Conservation (phyloP, 2,113 vertebrate genomes). For the Boleophthalmus pectinirostris region DNA sequence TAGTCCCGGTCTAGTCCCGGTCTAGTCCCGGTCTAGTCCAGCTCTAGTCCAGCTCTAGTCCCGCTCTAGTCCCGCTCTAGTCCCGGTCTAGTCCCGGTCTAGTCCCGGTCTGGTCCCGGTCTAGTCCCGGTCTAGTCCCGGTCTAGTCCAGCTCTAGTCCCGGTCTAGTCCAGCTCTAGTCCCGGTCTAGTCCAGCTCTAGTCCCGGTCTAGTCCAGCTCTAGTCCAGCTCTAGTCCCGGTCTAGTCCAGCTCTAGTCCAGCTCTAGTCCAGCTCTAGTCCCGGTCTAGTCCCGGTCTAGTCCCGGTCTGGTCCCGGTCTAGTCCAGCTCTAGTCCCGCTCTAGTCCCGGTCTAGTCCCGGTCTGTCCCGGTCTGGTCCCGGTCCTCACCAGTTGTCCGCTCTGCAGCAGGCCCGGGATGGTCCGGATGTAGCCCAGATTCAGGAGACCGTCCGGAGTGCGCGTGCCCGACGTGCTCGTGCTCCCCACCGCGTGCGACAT, state of each 20-base stretch:
- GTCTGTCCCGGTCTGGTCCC: not conserved
- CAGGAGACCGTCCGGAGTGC: constrained; percentile 52
- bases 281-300: not conserved
- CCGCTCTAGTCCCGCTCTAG: not conserved
- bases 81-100: not conserved
- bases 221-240: not conserved
- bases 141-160: too few species aligned
- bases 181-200: not conserved
- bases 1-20: not conserved
- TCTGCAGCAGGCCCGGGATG: constrained; percentile 72
- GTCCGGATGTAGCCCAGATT: constrained; percentile 70
- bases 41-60: not conserved
- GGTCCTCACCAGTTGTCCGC: constrained; percentile 74
- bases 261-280: not conserved
- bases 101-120: not conserved
- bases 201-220: too few species aligned
- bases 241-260: not conserved
- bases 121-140: too few species aligned
- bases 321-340: too few species aligned
- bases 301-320: not conserved
- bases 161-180: not conserved
- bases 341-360: not conserved
- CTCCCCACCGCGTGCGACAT: constrained; percentile 76
- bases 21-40: not conserved
- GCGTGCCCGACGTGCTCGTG: constrained; percentile 34